Evolutionary conservation across 2,888 invertebrate species (phyloP).

Genomic region (Dromius quadrimaculatus): DNA sequence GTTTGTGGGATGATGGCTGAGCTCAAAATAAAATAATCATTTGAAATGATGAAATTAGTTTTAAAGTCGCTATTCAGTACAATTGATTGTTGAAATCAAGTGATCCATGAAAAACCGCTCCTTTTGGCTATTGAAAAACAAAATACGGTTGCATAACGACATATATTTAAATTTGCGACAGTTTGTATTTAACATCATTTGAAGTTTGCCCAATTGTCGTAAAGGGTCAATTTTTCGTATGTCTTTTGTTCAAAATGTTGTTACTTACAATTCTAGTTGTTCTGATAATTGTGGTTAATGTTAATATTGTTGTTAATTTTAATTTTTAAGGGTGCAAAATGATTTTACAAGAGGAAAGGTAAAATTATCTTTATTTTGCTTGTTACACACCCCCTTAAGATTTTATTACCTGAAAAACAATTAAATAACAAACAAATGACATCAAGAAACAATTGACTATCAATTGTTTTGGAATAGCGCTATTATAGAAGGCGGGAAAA

Average conservation of each 20-base stretch:
- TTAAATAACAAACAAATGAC: too few species aligned
- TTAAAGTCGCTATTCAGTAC: neutral
- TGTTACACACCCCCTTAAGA: too few species aligned
- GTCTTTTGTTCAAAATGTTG: conserved; percentile 5
- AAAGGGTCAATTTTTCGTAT: neutral
- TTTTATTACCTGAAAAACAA: too few species aligned
- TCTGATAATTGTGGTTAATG: neutral
- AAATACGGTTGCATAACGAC: neutral
- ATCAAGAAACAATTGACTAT: too few species aligned
- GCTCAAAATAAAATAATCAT: too few species aligned
- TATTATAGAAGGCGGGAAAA: too few species aligned
- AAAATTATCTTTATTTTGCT: too few species aligned
- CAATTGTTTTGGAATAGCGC: too few species aligned
- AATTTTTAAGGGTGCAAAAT: neutral
- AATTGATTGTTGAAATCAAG: conserved; percentile 6
- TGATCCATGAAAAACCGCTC: conserved; percentile 12
- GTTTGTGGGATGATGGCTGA: too few species aligned
- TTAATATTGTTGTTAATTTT: conserved; percentile 5
- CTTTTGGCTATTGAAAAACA: conserved; percentile 5
- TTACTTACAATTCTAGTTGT: neutral
- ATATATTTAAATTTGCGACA: too few species aligned
- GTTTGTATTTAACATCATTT: neutral
- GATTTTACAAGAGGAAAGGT: conserved; percentile 5
- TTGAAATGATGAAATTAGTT: too few species aligned
- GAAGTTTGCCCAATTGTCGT: neutral